These are phyloP conservation scores for Episyrphus balteatus DNA, from an alignment of 1,140 invertebrate species.

Conservation along the genomic window DNA sequence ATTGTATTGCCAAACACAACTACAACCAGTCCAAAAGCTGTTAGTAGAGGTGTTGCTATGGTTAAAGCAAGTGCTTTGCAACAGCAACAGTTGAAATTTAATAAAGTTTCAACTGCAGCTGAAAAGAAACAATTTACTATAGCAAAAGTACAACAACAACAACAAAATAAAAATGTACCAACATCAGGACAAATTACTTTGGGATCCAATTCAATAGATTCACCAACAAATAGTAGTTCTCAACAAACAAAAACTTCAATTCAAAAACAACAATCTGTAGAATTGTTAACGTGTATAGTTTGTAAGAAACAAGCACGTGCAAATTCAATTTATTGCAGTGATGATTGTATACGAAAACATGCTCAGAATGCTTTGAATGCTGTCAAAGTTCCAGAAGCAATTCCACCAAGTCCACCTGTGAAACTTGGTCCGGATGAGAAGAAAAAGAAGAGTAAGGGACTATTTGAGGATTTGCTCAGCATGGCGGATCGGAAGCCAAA, in stretches of 20 bases:
- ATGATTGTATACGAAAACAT: slow-evolving; percentile 74
- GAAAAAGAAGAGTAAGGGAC: slow-evolving; percentile 28
- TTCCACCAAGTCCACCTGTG: background rate
- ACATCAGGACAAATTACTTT: too few relatives aligned
- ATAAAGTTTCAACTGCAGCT: background rate
- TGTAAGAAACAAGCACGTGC: slow-evolving; percentile 58
- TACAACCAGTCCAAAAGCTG: too few relatives aligned
- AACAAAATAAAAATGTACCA: too few relatives aligned
- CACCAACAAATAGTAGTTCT: too few relatives aligned
- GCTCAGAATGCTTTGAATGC: slow-evolving; percentile 57
- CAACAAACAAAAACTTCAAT: too few relatives aligned
- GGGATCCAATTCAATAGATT: too few relatives aligned
- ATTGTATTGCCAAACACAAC: too few relatives aligned
- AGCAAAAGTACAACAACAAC: too few relatives aligned
- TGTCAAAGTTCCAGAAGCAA: slow-evolving; percentile 15
- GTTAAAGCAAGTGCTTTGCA: slow-evolving; percentile 8
- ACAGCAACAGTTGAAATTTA: slow-evolving; percentile 19
- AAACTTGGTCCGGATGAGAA: slow-evolving; percentile 10
- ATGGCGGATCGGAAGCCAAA: slow-evolving; percentile 25
- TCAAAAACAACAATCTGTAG: background rate
- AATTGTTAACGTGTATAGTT: slow-evolving; percentile 48
- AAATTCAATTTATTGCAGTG: slow-evolving; percentile 76
- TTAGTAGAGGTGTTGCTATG: too few relatives aligned
- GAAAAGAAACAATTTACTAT: too few relatives aligned
- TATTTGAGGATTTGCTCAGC: slow-evolving; percentile 27